Base-by-base conservation (phyloP, 2,888 invertebrate species). In the Hecatera dysodea region DNA sequence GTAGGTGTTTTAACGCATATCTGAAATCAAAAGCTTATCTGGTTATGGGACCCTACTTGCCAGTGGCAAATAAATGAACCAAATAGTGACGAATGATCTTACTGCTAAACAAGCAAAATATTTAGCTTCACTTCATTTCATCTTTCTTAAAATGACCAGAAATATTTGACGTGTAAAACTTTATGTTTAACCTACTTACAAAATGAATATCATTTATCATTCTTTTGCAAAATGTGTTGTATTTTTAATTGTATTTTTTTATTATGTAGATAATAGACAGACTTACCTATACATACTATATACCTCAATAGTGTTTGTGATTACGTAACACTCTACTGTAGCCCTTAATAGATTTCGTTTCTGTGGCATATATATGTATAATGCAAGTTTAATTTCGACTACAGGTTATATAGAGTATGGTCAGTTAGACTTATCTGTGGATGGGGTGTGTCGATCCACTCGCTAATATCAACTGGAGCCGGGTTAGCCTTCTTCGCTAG, bases 361-460 rank as follows among this genome's bases (percentile, higher is more conserved):
- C 42, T 46, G 42, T 53, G 63, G 29, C 65, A 48, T 57, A n/a
- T n/a, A n/a, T n/a, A n/a, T n/a, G n/a, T n/a, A 64, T 24, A 42
- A 69, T 27, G 48, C 15, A 61, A 8, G 44, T 63, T 60, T 56
- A 36, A 67, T 63, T 67, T 63, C 50, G 24, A 67, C 67, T 81
- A 80, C 75, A 71, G 75, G 57, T 72, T 75, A 78, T 69, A 78
- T 81, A 76, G 75, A 74, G 65, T 82, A 82, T 50, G 79, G 80
- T 84, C 87, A 78, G 67, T 81, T 73, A 77, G 89, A 92, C 92
- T 92, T 92, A 92, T 90, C 92, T 92, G 90, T 87, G 88, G 79
- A 80, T 83, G 82, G 84, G 83, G 78, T 84, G 87, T 75, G 87
- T 72, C 71, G 89, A 87, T 90, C 90, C 91, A 88, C 87, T 89